Conservation (phyloP, 1,140 invertebrate species). For the Pseudobourletiella spinata region DNA sequence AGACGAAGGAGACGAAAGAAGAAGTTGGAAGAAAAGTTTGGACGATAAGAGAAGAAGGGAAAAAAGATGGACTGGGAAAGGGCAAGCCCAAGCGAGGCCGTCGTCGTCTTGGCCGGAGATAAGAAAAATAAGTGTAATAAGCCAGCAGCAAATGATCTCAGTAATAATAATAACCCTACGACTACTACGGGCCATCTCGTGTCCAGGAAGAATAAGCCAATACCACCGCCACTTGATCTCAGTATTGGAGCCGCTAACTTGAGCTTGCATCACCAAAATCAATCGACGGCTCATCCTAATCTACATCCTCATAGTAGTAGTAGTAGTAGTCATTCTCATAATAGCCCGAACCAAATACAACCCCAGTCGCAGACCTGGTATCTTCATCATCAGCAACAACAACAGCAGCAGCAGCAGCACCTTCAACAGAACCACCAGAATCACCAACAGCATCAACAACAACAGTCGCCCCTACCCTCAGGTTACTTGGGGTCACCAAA, state of each 20-base stretch:
- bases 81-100: conserved; percentile 29
- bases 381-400: conserved; percentile 5
- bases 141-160: conserved; percentile 21
- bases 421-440: too few relatives aligned
- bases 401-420: too few relatives aligned
- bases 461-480: conserved; percentile 4
- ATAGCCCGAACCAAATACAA: conserved; percentile 17
- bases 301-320: too few relatives aligned
- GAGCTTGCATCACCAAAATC: conserved; percentile 32
- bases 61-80: conserved; percentile 28
- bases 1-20: too few relatives aligned
- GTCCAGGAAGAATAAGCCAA: conserved; percentile 30
- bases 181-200: conserved; percentile 12
- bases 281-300: conserved; percentile 7
- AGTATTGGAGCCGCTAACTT: conserved; percentile 30
- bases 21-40: conserved; percentile 5
- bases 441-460: too few relatives aligned
- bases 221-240: conserved; percentile 36
- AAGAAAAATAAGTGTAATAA: conserved; percentile 13
- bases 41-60: conserved; percentile 9
- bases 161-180: conserved; percentile 14
- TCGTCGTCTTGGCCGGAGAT: conserved; percentile 21
- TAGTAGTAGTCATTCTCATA: conserved; percentile 11
- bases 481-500: conserved; percentile 27
- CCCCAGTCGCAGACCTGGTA: conserved; percentile 9